Conservation (phyloP, 2,113 vertebrate species). For the Hoplias malabaricus region DNA sequence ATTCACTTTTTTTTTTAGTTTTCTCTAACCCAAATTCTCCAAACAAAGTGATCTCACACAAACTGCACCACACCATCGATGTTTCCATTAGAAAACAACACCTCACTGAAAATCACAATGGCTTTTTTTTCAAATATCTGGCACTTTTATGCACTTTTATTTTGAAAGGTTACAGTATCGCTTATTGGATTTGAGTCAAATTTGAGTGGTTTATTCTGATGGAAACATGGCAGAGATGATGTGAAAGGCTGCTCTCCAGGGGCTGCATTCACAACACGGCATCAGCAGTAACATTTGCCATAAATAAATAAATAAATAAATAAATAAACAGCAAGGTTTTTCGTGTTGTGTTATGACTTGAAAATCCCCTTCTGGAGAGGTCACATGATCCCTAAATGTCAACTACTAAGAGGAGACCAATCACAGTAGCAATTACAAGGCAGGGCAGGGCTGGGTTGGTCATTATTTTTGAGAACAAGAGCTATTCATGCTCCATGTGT, state of each 20-base stretch:
- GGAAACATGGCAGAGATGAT: conserved; percentile 48
- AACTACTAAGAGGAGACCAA: conserved; percentile 37
- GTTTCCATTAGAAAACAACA: conserved; percentile 47
- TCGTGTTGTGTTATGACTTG: neutral
- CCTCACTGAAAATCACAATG: neutral
- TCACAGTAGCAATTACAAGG: conserved; percentile 33
- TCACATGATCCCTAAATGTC: conserved; percentile 52
- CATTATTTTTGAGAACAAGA: neutral
- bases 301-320: too few species aligned
- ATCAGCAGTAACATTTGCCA: too few species aligned
- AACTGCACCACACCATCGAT: conserved; percentile 24
- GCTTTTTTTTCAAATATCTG: neutral
- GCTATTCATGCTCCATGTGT: neutral
- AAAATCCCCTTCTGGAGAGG: conserved; percentile 26
- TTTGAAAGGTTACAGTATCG: neutral
- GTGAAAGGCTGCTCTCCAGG: conserved; percentile 38
- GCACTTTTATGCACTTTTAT: neutral
- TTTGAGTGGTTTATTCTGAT: conserved; percentile 28
- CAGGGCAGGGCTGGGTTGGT: conserved; percentile 17
- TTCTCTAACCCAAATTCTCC: neutral
- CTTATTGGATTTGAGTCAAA: neutral
- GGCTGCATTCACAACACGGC: conserved; percentile 18
- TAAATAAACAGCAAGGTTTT: too few species aligned
- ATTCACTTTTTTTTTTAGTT: conserved; percentile 1
- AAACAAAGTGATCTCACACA: conserved; percentile 27